Percentiles rank a stretch among this genome's conserved stretches.
Evolutionary conservation across 2,888 invertebrate species (phyloP).

Genomic region (Leucophora obtusa): DNA sequence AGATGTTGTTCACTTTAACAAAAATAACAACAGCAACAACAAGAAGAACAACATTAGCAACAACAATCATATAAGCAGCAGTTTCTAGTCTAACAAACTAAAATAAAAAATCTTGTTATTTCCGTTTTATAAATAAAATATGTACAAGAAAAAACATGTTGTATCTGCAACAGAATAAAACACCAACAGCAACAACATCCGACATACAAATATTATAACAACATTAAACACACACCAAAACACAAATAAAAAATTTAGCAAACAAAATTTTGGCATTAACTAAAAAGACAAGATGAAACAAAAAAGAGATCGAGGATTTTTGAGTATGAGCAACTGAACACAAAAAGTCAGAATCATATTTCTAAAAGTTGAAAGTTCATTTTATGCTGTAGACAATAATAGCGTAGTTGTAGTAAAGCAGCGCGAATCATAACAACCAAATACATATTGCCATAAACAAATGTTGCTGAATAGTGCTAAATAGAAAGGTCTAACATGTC

Average conservation of each 20-base stretch:
- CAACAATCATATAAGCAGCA: conserved; percentile 29
- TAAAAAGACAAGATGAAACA: conserved; percentile 6
- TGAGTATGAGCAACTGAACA: conserved; percentile 1
- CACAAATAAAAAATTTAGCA: no score
- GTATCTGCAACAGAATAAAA: conserved; percentile 43
- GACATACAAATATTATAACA: conserved; percentile 41
- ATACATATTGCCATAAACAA: conserved; percentile 45
- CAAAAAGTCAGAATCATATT: conserved; percentile 42
- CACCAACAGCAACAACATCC: conserved; percentile 43
- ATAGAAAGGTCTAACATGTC: conserved; percentile 36
- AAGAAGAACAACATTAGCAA: conserved; percentile 46
- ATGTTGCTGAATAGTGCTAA: conserved; percentile 42
- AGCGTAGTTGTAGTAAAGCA: conserved; percentile 32
- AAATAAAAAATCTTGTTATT: conserved; percentile 58
- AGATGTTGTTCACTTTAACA: conserved; percentile 55
- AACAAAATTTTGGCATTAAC: conserved; percentile 45
- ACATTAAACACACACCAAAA: conserved; percentile 10
- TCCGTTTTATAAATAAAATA: conserved; percentile 58
- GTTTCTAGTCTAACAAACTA: conserved; percentile 54
- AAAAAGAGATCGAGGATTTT: conserved; percentile 5
- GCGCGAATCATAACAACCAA: conserved; percentile 29
- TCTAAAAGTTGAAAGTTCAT: conserved; percentile 56
- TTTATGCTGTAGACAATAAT: conserved; percentile 36
- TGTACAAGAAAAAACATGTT: conserved; percentile 45
- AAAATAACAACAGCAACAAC: conserved; percentile 21